These are phyloP conservation scores for Calonectris borealis DNA, from an alignment of 2,113 vertebrate species.

Conservation along the genomic window DNA sequence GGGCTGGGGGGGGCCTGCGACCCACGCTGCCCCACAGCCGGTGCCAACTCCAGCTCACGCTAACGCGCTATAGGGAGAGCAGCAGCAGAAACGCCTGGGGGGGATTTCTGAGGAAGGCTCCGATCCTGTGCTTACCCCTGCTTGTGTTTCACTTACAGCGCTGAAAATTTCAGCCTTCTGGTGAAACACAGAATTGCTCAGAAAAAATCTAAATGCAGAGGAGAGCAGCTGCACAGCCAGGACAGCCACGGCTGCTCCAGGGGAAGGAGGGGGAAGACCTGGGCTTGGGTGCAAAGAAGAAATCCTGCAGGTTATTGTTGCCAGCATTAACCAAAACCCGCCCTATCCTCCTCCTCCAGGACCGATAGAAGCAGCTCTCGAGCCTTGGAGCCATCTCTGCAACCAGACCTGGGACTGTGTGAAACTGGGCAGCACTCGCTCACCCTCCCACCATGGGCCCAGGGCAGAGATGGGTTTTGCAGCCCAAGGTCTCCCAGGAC, in stretches of 20 bases:
- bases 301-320: not conserved
- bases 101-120: not conserved
- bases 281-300: not conserved
- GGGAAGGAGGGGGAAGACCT: not conserved
- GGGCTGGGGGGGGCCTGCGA: not conserved
- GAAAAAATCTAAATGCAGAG: not conserved
- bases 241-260: not conserved
- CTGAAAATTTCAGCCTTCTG: not conserved
- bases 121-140: not conserved
- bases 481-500: not conserved
- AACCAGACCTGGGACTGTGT: not conserved
- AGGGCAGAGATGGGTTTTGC: not conserved
- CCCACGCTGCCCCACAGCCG: rapidly evolving
- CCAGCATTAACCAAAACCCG: not conserved
- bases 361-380: not conserved
- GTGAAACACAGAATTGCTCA: not conserved
- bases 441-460: not conserved
- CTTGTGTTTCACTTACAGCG: not conserved
- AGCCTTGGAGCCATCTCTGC: not conserved
- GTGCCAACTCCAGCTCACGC: not conserved
- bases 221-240: not conserved
- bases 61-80: rapidly evolving
- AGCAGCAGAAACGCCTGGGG: rapidly evolving
- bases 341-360: not conserved
- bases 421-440: not conserved